These are phyloP conservation scores for Cataglyphis livida DNA, from an alignment of 2,888 invertebrate species.

Conservation along the genomic window DNA sequence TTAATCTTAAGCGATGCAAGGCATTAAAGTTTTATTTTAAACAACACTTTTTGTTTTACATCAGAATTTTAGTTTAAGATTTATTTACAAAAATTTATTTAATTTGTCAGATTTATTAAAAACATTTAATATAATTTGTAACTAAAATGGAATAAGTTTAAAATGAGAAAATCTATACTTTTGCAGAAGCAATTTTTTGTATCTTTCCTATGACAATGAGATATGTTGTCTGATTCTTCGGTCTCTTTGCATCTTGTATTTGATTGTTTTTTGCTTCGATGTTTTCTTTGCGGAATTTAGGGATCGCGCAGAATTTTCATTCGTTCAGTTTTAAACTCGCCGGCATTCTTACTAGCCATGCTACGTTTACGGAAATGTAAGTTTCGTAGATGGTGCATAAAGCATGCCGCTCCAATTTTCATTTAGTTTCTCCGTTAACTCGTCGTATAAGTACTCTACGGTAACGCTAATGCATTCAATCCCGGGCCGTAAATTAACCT, in stretches of 20 bases:
- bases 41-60: neutral
- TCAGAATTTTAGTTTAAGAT: neutral
- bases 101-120: slow-evolving; percentile 8
- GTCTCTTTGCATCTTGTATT: slow-evolving; percentile 1
- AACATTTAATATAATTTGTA: slow-evolving; percentile 21
- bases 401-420: slow-evolving; percentile 41
- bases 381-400: slow-evolving; percentile 26
- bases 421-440: slow-evolving; percentile 45
- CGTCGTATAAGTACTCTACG: slow-evolving; percentile 48
- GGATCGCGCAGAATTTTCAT: slow-evolving; percentile 31
- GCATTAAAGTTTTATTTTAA: neutral
- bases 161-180: neutral
- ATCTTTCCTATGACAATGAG: neutral
- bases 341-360: neutral
- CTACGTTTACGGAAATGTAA: slow-evolving; percentile 32
- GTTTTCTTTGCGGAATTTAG: slow-evolving; percentile 19
- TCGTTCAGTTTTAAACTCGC: slow-evolving; percentile 16
- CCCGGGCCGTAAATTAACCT: slow-evolving; percentile 51
- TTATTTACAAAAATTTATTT: neutral
- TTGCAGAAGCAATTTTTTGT: neutral
- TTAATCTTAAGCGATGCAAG: neutral
- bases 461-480: slow-evolving; percentile 50
- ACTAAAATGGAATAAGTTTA: neutral
- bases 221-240: neutral
- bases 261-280: slow-evolving; percentile 9